These are phyloP conservation scores for Procapra przewalskii DNA, from an alignment of 2,113 vertebrate genomes.

Conservation along the genomic window DNA sequence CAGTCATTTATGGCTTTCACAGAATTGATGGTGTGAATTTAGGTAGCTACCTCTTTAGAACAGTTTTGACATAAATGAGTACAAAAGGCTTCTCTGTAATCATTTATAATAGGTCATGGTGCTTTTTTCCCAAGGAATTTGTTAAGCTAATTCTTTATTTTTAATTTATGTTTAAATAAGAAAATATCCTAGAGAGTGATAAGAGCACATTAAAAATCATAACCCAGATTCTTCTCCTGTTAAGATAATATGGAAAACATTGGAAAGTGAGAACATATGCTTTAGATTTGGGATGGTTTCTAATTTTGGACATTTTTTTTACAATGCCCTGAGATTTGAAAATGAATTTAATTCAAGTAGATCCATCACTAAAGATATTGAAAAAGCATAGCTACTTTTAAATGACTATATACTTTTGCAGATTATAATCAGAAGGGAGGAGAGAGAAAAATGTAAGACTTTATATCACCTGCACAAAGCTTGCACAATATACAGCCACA, in stretches of 20 bases:
- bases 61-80: neutral
- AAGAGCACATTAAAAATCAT: neutral
- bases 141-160: neutral
- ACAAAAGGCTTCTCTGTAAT: neutral
- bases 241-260: neutral
- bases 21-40: neutral
- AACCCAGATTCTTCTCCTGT: neutral
- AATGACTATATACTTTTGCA: neutral
- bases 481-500: neutral
- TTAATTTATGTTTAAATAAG: neutral
- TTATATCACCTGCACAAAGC: neutral
- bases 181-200: neutral
- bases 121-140: neutral
- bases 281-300: conserved; percentile 9
- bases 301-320: neutral
- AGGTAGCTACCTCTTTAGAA: neutral
- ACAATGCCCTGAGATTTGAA: neutral
- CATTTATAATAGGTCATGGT: neutral
- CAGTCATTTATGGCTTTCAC: neutral
- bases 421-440: neutral
- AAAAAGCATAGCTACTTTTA: neutral
- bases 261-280: neutral
- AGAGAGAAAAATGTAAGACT: neutral
- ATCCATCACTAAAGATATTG: neutral
- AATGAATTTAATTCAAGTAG: neutral